Conservation (phyloP, 92 coral and sea anemone genomes). For the Pocillopora meandrina region DNA sequence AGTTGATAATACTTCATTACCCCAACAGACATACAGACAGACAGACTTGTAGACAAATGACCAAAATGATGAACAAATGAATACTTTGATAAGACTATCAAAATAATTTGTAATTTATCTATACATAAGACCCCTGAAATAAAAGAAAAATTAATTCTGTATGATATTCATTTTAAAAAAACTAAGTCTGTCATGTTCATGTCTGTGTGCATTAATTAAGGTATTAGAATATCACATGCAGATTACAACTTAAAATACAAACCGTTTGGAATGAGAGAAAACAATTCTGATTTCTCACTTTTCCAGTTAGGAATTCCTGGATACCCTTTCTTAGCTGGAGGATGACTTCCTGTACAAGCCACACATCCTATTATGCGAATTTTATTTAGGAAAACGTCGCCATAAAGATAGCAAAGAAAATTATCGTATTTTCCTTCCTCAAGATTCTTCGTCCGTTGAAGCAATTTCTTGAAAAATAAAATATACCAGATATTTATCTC, state of each 20-base stretch:
- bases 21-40: too few relatives aligned
- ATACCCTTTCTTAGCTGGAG: conserved; percentile 12
- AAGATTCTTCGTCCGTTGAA: conserved; percentile 15
- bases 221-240: background rate
- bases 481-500: background rate
- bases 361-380: conserved; percentile 62
- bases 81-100: too few relatives aligned
- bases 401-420: conserved; percentile 54
- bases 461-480: conserved; percentile 44
- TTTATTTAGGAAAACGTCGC: conserved; percentile 32
- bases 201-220: too few relatives aligned
- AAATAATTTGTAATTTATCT: too few relatives aligned
- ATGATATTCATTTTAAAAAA: too few relatives aligned
- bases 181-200: too few relatives aligned
- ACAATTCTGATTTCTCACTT: conserved; percentile 51
- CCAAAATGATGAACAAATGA: too few relatives aligned
- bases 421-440: background rate
- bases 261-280: conserved; percentile 62
- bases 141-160: too few relatives aligned
- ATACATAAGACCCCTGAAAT: too few relatives aligned
- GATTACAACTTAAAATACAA: background rate
- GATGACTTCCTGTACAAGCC: conserved; percentile 55
- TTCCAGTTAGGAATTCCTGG: conserved; percentile 51
- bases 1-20: too few relatives aligned
- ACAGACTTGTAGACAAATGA: too few relatives aligned